phyloP scores from a whole-genome alignment of 2,113 vertebrate species.

The Climacteris rufus region DNA sequence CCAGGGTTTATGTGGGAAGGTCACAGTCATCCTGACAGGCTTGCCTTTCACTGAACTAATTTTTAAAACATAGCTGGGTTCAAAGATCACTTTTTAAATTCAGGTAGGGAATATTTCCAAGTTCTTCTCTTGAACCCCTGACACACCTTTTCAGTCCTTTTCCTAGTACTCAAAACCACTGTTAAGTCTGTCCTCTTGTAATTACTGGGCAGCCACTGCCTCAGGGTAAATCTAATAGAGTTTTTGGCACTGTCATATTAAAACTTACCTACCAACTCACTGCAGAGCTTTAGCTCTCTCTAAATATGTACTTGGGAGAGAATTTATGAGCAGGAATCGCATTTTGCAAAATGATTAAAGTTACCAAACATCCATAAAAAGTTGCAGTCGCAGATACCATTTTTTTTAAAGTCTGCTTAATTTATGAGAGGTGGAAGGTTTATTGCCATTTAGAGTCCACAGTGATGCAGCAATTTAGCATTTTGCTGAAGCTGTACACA shows the following conservation, averaged over 20 bases:
- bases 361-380: slow-evolving; percentile 83
- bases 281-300: slow-evolving; percentile 77
- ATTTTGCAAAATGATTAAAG: slow-evolving; percentile 83
- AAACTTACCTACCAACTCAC: slow-evolving; percentile 79
- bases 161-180: slow-evolving; percentile 1
- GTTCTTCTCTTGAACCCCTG: neutral
- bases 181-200: slow-evolving; percentile 63
- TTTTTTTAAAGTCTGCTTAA: slow-evolving; percentile 79
- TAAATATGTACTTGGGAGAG: slow-evolving; percentile 77
- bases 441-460: slow-evolving; percentile 77
- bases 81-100: neutral
- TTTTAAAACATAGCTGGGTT: neutral
- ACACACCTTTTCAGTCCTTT: neutral
- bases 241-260: slow-evolving; percentile 78
- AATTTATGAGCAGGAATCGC: slow-evolving; percentile 78
- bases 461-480: slow-evolving; percentile 71
- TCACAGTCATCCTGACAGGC: neutral
- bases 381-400: slow-evolving; percentile 73
- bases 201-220: slow-evolving; percentile 74
- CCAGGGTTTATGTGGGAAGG: neutral
- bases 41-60: neutral
- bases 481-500: slow-evolving; percentile 60
- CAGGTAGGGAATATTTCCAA: neutral
- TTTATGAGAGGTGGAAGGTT: slow-evolving; percentile 83
- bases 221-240: slow-evolving; percentile 76